Evolutionary conservation across 2,888 invertebrate species (phyloP).

Genomic region (Schizotus pectinicornis): DNA sequence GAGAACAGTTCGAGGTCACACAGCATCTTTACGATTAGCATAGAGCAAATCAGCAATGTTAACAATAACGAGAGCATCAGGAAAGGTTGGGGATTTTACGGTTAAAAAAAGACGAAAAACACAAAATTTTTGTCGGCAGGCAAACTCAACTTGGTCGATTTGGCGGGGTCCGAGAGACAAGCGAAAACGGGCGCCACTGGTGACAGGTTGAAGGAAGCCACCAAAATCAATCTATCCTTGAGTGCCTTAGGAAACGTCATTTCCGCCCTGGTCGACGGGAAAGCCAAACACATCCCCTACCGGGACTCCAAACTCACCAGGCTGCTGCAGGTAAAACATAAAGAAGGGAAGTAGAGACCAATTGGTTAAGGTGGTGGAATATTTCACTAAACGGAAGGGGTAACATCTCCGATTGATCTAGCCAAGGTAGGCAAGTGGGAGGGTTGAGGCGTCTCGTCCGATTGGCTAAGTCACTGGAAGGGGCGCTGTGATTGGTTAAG

Average conservation of each 20-base stretch:
- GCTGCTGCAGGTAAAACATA: constrained; percentile 66
- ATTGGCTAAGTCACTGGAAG: too few species aligned
- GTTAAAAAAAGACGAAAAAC: constrained; percentile 43
- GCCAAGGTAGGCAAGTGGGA: not conserved
- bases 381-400: too few species aligned
- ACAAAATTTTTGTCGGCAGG: constrained; percentile 45
- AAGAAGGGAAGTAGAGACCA: too few species aligned
- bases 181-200: constrained; percentile 85
- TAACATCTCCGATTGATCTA: too few species aligned
- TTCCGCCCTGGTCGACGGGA: constrained; percentile 83
- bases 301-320: constrained; percentile 86
- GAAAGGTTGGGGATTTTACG: constrained; percentile 46
- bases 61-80: constrained; percentile 54
- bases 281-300: constrained; percentile 80
- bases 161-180: constrained; percentile 89
- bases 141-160: constrained; percentile 85
- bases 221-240: constrained; percentile 86
- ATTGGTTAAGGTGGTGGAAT: too few species aligned
- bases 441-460: too few species aligned
- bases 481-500: too few species aligned
- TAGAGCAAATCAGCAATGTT: constrained; percentile 75
- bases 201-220: constrained; percentile 84
- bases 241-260: constrained; percentile 91
- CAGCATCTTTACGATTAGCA: constrained; percentile 83
- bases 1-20: constrained; percentile 85